Evolutionary conservation across 1,140 invertebrate species (phyloP).

Genomic region (Branchinecta lindahli): DNA sequence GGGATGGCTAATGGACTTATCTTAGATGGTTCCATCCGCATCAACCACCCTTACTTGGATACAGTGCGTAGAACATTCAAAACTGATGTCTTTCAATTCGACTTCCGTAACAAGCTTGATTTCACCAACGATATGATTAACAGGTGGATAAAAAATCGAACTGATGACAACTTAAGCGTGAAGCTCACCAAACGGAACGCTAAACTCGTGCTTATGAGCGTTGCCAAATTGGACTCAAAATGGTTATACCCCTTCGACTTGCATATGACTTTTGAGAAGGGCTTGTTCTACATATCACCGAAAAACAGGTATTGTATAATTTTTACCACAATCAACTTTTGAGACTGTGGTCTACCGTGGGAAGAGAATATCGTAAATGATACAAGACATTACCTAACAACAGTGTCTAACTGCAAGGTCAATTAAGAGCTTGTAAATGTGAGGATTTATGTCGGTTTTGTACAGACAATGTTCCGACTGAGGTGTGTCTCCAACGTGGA

Average conservation of each 20-base stretch:
- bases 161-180: conserved; percentile 23
- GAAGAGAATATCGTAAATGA: too few relatives aligned
- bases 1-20: neutral
- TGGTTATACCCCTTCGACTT: conserved; percentile 30
- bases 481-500: too few relatives aligned
- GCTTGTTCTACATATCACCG: conserved; percentile 27
- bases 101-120: conserved; percentile 24
- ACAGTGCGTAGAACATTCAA: neutral
- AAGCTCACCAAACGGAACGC: conserved; percentile 23
- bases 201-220: conserved; percentile 26
- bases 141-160: conserved; percentile 25
- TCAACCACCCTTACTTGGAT: neutral
- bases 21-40: neutral
- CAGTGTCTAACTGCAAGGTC: too few relatives aligned
- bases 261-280: conserved; percentile 27
- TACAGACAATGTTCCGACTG: too few relatives aligned
- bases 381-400: too few relatives aligned
- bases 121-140: conserved; percentile 24
- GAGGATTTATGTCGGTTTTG: too few relatives aligned
- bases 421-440: too few relatives aligned
- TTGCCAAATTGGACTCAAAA: conserved; percentile 23
- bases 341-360: too few relatives aligned
- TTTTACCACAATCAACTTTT: too few relatives aligned
- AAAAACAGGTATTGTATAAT: conserved; percentile 21
- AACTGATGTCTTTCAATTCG: conserved; percentile 23